Base-by-base conservation (phyloP, 2,888 invertebrate species). In the Melanchra persicariae region DNA sequence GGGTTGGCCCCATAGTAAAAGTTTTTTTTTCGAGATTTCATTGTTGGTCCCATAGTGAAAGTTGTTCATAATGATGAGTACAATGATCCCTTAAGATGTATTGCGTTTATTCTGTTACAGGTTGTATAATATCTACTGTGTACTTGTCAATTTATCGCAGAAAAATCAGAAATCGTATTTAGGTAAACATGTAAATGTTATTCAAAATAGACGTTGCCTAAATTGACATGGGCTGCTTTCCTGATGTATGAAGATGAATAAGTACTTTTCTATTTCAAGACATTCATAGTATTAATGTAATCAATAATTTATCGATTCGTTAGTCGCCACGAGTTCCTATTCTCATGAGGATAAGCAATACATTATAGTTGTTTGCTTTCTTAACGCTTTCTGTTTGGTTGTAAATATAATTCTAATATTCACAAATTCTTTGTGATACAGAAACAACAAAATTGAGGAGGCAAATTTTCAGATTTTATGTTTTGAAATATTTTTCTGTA, bases 231-330 rank as follows among this genome's bases (percentile, higher is more conserved):
- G n/a, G n/a, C n/a, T n/a, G n/a, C n/a, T n/a, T n/a, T n/a, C n/a
- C 4, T 15, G 40, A 40, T 15, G 40, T 63, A 57, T 63, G 7
- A 60, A 45, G 19, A 15, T 51, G 10, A 40, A 40, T 30, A 52
- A 30, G 22, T 34, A 22, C 19, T 7, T 19, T 34, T 43, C 37
- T 68, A 43, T 43, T 51, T 24, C 5, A 52, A 8, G 19, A 17
- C 19, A n/a, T 43, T n/a, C 10, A 22, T 51, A 15, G 30, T 51
- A 10, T 49, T 26, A n/a, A n/a, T 15, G 40, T 37, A 24, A 64
- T 58, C 26, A 64, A 59, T 59, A 30, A n/a, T n/a, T n/a, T 26
- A 40, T 59, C n/a, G 60, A 64, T 64, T 26, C 15, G 37, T 63
- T 24, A 30, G 4, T 24, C 24, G 57, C 19, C 30, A 30, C n/a